A percentile compares a stretch with the other conserved stretches of the same genome.
These are phyloP conservation scores for Chrysotoxum bicinctum DNA, from an alignment of 2,888 invertebrate genomes.

Conservation along the genomic window DNA sequence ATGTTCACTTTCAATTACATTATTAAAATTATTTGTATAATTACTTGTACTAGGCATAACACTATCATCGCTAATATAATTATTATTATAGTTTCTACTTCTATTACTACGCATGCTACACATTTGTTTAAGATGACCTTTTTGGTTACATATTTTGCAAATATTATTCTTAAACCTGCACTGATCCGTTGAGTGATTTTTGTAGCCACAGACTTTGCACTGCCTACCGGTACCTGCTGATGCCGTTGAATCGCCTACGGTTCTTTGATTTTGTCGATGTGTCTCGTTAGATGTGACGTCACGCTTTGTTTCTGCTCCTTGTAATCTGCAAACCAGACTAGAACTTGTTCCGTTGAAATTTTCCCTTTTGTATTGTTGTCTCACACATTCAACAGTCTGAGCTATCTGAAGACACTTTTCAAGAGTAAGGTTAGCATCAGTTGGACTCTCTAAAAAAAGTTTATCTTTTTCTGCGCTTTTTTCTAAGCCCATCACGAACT, in stretches of 20 bases:
- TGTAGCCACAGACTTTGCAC: slow-evolving; percentile 26
- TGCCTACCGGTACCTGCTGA: slow-evolving; percentile 10
- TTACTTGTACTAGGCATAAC: slow-evolving; percentile 8
- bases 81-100: slow-evolving; percentile 15
- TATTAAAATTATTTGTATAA: background rate
- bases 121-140: slow-evolving; percentile 47
- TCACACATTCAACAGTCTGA: background rate
- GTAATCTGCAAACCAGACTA: background rate
- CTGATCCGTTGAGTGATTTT: slow-evolving; percentile 25
- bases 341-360: background rate
- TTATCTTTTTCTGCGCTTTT: too few species aligned
- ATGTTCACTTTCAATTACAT: background rate
- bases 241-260: background rate
- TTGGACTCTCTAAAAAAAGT: slow-evolving; percentile 1
- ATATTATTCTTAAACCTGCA: slow-evolving; percentile 33
- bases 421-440: background rate
- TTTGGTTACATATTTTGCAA: slow-evolving; percentile 35
- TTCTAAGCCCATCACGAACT: too few species aligned
- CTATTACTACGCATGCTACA: slow-evolving; percentile 22
- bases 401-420: background rate
- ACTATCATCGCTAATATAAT: slow-evolving; percentile 17
- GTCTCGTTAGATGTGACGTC: background rate
- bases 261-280: background rate
- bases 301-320: background rate
- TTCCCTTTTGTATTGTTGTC: background rate